Conservation (phyloP, 2,888 invertebrate species). For the Microdon myrmicae region DNA sequence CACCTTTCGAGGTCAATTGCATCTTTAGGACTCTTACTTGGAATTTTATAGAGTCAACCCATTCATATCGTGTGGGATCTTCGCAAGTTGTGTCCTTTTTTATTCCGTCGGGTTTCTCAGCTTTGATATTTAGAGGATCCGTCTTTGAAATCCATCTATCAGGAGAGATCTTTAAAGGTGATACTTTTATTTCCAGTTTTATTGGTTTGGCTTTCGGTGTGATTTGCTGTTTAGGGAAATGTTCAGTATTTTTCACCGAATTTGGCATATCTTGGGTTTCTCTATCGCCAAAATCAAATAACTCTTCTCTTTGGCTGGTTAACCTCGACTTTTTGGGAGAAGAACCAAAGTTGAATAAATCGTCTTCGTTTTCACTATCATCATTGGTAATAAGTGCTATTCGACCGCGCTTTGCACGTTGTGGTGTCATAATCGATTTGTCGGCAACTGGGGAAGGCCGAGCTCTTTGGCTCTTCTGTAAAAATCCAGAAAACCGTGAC, state of each 20-base stretch:
- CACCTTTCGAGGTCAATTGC: slow-evolving; percentile 41
- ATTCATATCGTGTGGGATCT: slow-evolving; percentile 53
- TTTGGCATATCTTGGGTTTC: background rate
- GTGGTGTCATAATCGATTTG: no score
- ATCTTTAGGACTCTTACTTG: slow-evolving; percentile 57
- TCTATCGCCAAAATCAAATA: slow-evolving; percentile 54
- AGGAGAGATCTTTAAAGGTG: slow-evolving; percentile 54
- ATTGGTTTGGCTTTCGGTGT: slow-evolving; percentile 14
- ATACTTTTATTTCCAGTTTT: slow-evolving; percentile 53
- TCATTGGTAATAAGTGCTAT: slow-evolving; percentile 58
- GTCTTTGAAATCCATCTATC: slow-evolving; percentile 60
- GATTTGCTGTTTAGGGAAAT: slow-evolving; percentile 50
- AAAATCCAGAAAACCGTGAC: slow-evolving; percentile 53
- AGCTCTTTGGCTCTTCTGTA: slow-evolving; percentile 57
- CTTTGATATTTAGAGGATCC: slow-evolving; percentile 42
- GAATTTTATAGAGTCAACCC: slow-evolving; percentile 59
- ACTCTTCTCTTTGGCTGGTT: slow-evolving; percentile 46
- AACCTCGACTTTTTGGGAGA: slow-evolving; percentile 40
- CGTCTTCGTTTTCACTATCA: slow-evolving; percentile 57
- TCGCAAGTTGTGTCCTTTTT: slow-evolving; percentile 39
- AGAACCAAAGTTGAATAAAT: slow-evolving; percentile 59
- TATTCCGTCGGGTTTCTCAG: slow-evolving; percentile 22
- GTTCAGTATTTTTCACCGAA: slow-evolving; percentile 25
- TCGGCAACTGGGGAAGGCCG: no score
- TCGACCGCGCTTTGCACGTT: slow-evolving; percentile 56